phyloP scores from a whole-genome alignment of 2,888 invertebrate species.

The Athripsodes cinereus region DNA sequence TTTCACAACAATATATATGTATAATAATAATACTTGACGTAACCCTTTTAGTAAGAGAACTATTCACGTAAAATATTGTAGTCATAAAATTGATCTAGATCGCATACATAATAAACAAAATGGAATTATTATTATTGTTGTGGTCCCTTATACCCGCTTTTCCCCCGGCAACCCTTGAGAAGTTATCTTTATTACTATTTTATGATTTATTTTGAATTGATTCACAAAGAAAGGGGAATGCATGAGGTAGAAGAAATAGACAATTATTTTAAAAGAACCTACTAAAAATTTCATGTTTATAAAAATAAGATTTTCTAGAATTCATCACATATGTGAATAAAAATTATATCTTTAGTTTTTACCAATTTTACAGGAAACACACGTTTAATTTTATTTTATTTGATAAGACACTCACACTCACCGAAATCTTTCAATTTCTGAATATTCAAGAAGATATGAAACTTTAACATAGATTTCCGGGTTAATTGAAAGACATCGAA shows the following conservation, averaged over 20 bases:
- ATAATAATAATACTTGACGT: not conserved
- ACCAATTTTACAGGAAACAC: too few relatives aligned
- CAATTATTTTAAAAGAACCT: not conserved
- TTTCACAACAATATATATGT: too few relatives aligned
- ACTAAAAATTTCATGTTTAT: too few relatives aligned
- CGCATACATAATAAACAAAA: constrained; percentile 7
- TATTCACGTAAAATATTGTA: constrained; percentile 6
- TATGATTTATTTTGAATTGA: constrained; percentile 21
- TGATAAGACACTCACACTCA: too few relatives aligned
- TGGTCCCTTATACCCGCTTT: not conserved
- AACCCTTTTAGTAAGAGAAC: not conserved
- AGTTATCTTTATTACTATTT: constrained; percentile 22
- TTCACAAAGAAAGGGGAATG: constrained; percentile 7
- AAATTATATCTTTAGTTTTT: too few relatives aligned
- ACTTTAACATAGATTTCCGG: too few relatives aligned
- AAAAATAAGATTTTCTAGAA: too few relatives aligned
- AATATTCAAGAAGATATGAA: too few relatives aligned
- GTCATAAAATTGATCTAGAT: constrained; percentile 5
- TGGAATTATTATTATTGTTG: constrained; percentile 5
- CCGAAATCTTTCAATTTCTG: too few relatives aligned
- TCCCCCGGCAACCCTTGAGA: not conserved
- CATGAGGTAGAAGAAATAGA: not conserved
- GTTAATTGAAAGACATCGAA: too few relatives aligned
- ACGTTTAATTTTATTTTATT: too few relatives aligned
- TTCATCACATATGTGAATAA: too few relatives aligned